Conservation (phyloP, 2,113 vertebrate species). For the Megaceryle torquata region DNA sequence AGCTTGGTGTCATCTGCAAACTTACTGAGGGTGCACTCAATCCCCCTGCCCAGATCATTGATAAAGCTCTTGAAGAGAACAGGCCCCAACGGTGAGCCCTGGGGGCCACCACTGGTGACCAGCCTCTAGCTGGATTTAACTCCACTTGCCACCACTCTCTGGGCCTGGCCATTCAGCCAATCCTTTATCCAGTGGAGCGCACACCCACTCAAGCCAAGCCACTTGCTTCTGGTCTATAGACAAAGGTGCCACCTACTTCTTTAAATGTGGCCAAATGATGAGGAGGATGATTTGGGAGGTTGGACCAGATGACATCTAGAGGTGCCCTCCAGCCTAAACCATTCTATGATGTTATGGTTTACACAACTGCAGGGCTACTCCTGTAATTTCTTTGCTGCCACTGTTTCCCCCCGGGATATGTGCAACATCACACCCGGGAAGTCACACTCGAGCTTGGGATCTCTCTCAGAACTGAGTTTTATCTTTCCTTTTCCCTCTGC, state of each 20-base stretch:
- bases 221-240: background rate
- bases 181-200: background rate
- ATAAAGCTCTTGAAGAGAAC: too few relatives aligned
- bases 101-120: too few relatives aligned
- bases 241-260: background rate
- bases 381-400: background rate
- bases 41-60: too few relatives aligned
- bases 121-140: too few relatives aligned
- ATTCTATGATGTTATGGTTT: background rate
- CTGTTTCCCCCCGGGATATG: background rate
- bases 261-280: background rate
- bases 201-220: background rate
- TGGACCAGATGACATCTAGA: too few relatives aligned
- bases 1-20: too few relatives aligned
- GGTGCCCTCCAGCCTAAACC: too few relatives aligned
- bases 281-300: background rate
- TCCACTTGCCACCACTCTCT: too few relatives aligned
- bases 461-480: background rate
- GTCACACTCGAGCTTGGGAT: background rate
- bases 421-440: background rate
- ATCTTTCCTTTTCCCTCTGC: background rate
- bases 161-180: too few relatives aligned
- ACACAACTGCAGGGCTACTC: background rate
- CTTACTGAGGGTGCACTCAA: too few relatives aligned
- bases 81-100: too few relatives aligned